Base-by-base conservation (phyloP, 2,888 invertebrate species). In the Aphodius sticticus region DNA sequence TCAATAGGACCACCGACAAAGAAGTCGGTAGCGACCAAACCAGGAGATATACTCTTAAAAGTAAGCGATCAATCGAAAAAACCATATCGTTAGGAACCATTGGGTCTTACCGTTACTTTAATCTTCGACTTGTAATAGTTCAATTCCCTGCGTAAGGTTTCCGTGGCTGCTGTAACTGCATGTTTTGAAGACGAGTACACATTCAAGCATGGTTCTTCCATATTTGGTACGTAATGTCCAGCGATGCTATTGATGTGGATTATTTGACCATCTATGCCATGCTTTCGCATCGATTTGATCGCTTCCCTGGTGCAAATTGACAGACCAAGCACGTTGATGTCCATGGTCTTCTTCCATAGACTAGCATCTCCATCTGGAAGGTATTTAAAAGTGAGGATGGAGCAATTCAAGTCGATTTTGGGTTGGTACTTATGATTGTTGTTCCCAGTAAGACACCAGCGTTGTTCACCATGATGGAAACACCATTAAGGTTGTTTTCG, bases 261-360 rank as follows among this genome's bases (percentile, higher is more conserved):
- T 71, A 86, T 84, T 76, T 86, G 84, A 6, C 85, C 85, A 69
- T 84, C 81, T 6, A 84, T 80, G 26, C 82, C 80, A 69, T 85
- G 82, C 0, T 78, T 81, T 16, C 79, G 82, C 85, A 86, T 86
- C 38, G 82, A 82, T 74, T 80, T 83, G 12, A 86, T 79, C 3
- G 85, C 85, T 77, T 85, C 84, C 70, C 84, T 82, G 0, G 85
- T 85, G 16, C 83, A 82, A 16, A 85, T 83, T 53, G 82, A 83
- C 6, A 86, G 77, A 6, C 83, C 85, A 26, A 84, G 69, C 5
- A 84, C 79, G 81, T 85, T 84, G 6, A 84, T 84, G 79, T 85
- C 84, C 16, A 86, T 78, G 1, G 80, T 81, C 16, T 80, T 77
- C 26, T 77, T 80, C 84, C 84, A 85, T 12, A 81, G 78, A 69